Evolutionary conservation across 30 jellyfish, hydroid and myxozoan genomes (phyloP), one percentile per base, ranked within the genome.

Genomic region (Turritopsis rubra): DNA sequence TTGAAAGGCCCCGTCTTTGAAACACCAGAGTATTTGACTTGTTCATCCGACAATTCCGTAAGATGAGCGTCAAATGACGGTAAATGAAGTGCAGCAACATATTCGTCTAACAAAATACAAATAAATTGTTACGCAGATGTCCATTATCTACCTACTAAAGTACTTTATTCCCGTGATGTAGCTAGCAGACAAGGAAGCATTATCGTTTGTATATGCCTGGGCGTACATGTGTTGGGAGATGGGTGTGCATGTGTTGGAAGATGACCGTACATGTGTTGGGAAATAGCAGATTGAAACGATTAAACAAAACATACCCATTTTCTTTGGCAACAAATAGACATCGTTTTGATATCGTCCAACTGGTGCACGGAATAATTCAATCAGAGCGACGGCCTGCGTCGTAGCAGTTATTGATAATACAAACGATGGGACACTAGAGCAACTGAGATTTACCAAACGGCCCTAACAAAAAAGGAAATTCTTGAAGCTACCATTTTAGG

Each of bases 331-430:
- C 88, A 95, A 30, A 76, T 95, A 95, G 1, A 95, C 99, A 68
- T 90, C 99, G 52, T 90, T 90, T 72, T 95, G 97, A 79, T 95
- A 95, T 28, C 97, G 87, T 53, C 97, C 99, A 9, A 84, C 84
- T 16, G 99, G 97, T 29, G 97, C 97, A 21, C 97, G 84, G 82
- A 84, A 95, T 20, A 95, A 86, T 75, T 95, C 99, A 66, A 95
- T 95, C 74, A 95, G 90, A 18, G 99, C 99, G 28, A 95, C 96
- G 19, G 99, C 99, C 70, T 95, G 99, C 52, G 99, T 93, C 71
- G 99, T 93, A 54, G 99, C 99, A 18, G 99, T 93, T 54, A 93
- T 93, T 16, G 99, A 93, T 27, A 88, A 93, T 17, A 93, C 99
- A 68, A 93, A 93, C 18, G 99, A 93, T 17, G 99, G 99, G 22